Base-by-base conservation (phyloP, 2,113 vertebrate species). In the Onychostoma macrolepis region DNA sequence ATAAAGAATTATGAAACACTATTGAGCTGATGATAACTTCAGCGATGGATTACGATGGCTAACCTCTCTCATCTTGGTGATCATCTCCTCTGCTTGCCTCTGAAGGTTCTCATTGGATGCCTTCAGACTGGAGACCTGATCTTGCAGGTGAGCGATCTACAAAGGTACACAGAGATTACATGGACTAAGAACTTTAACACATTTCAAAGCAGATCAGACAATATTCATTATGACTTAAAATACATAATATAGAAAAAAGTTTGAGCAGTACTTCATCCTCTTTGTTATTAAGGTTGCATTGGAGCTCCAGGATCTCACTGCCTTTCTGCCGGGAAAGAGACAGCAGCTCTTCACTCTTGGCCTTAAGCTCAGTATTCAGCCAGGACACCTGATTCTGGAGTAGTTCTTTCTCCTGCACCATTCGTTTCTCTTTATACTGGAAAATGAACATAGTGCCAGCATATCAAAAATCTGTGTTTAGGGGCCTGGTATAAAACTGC, bases 401-500 rank as follows among this genome's bases (percentile, higher is more conserved):
- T 26, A 99, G 94, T 86, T 98, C 97, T 71, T 97, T 99, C 89
- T 99, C 98, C 91, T 99, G 98, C 19, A 97, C 97, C 94, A 99
- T 94, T 6, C 98, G 97, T 87, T 97, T 98, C 91, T 99, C 98
- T 65, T 97, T 97, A 92, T 97, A 97, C 98, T 99, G 86, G 56
- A 90, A 2, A 86, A 85, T 21, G 33, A 19, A 83, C 53, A n/a
- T n/a, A 86, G 24, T 26, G 6, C 2, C 24, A 69, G 24, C 30
- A 41, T 41, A 26, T 38, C 7, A 63, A 80, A 80, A 12, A 43
- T 26, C 36, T 26, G 26, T 28, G 6, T 50, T 50, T 6, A 30
- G 21, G 56, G 21, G 56, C 56, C 56, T 15, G 5, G 33, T 80
- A n/a, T 61, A 38, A 80, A 80, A 36, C 7, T 36, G 19, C 53